Evolutionary conservation across 2,113 vertebrate species (phyloP), one percentile per base, ranked within the genome.

Genomic region (Chrysochloris asiatica): DNA sequence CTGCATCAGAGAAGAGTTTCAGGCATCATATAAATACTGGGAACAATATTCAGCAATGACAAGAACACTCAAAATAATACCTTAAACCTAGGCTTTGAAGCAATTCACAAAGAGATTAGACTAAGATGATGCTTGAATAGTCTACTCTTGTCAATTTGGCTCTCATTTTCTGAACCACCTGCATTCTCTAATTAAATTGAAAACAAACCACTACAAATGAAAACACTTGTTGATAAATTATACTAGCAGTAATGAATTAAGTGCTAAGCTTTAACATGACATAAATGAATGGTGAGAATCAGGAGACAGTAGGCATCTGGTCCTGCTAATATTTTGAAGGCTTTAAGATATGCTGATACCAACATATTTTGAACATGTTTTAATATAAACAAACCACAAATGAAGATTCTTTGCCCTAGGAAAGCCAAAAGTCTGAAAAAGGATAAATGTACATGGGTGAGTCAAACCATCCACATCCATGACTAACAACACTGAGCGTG

Each of bases 1-100:
- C 8, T 83, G 56, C 47, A 86, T 79, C 41, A 71, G 28, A 85
- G 61, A 92, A 73, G 33, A 90, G 65, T 84, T 83, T 30, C 21
- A 63, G 41, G 36, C 67, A 75, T 8, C 43, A 9, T n/a, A 56
- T 52, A 30, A 67, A 36, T 30, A 41, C 52, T 71, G 61, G 52
- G 75, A 33, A 38, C 12, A 73, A 43, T 71, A 79, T 76, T 72
- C 26, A 81, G 22, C 19, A 81, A 47, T 65, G 59, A n/a, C 41
- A 52, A 52, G 38, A 41, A 81, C 41, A 61, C 41, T 8, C 10
- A 41, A 45, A 63, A 63, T 30, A 59, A 80, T 45, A 56, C 24
- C 45, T 72, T 73, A 36, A 75, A 79, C 33, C 24, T 19, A 52
- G 12, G 50, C 26, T 54, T 5, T 59, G 38, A 85, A 88, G 61